Evolutionary conservation across 1,140 invertebrate species (phyloP), one percentile per base, ranked within the genome.

Genomic region (Monomorium pharaonis): DNA sequence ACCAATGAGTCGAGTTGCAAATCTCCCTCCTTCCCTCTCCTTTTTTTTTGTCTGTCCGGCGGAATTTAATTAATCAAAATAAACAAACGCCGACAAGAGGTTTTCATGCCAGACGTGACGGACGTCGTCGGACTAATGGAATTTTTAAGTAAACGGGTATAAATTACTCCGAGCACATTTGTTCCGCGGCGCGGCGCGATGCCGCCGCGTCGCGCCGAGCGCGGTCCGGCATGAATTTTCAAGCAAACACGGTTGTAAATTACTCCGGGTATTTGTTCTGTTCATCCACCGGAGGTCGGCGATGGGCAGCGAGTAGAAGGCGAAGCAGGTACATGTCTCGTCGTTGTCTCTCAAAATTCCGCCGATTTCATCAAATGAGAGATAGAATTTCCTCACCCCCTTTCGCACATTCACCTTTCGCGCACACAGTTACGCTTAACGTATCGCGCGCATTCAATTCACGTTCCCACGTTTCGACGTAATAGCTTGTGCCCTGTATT

Each of bases 31-130:
- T 3, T 18, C 21, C 42, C n/a, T 24, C 18, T 54, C 30, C 9
- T 16, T 37, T 12, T 14, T 10, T 30, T 49, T 33, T 21, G 12
- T 10, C 16, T 14, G 5, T 16, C 47, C 27, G 10, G 14, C 54
- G 63, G 27, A 70, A 86, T 89, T 89, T 86, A 83, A 89, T 89
- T 89, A 89, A 86, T 89, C 85, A 89, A 89, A 89, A 89, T 80
- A 86, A 88, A 89, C 87, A 89, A 86, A 83, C 54, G n/a, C 42
- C 84, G 51, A 6, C 27, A 27, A 14, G 60, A 54, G 56, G 1
- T 54, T 60, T 24, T 30, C 49, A 63, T 47, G 21, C 49, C 51
- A 21, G 33, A 47, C 44, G 27, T 49, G 54, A 54, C 69, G 47
- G 18, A 77, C 81, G 72, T 75, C 70, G 80, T 44, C 21, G 42